A percentile compares a stretch with the other conserved stretches of the same genome.
phyloP scores from a whole-genome alignment of 2,113 vertebrate species.

The Rhineura floridana region DNA sequence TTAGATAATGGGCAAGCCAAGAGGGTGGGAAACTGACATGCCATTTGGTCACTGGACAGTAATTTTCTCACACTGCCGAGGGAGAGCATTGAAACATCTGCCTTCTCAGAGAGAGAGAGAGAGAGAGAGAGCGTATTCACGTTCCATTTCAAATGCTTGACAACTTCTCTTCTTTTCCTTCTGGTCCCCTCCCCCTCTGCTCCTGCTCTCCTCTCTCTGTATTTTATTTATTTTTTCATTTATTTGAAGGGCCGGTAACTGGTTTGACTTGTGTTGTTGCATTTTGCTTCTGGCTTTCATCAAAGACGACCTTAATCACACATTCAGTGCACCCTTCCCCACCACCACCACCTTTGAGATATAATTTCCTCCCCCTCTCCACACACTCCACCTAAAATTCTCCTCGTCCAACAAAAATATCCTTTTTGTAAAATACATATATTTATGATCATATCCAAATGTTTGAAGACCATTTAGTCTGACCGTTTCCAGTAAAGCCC shows the following conservation, averaged over 20 bases:
- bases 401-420: rapidly evolving
- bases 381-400: rapidly evolving
- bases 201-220: neutral
- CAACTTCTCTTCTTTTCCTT: slow-evolving; percentile 35
- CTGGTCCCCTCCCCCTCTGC: neutral
- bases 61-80: slow-evolving; percentile 82
- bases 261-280: neutral
- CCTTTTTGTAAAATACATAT: rapidly evolving
- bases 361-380: neutral
- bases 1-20: slow-evolving; percentile 81
- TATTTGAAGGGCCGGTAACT: neutral
- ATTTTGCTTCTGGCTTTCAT: slow-evolving; percentile 16
- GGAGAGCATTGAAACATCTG: slow-evolving; percentile 85
- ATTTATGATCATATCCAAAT: neutral
- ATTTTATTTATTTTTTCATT: neutral
- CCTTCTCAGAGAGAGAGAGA: slow-evolving; percentile 60
- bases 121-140: slow-evolving; percentile 54
- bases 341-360: neutral
- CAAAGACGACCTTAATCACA: rapidly evolving
- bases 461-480: neutral
- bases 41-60: slow-evolving; percentile 84
- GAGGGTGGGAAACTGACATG: slow-evolving; percentile 71
- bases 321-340: neutral
- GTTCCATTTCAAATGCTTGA: slow-evolving; percentile 52
- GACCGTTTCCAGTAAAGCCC: neutral